These are phyloP conservation scores for Malacoctenus gilli DNA, from an alignment of 2,797 vertebrate genomes.

Conservation along the genomic window DNA sequence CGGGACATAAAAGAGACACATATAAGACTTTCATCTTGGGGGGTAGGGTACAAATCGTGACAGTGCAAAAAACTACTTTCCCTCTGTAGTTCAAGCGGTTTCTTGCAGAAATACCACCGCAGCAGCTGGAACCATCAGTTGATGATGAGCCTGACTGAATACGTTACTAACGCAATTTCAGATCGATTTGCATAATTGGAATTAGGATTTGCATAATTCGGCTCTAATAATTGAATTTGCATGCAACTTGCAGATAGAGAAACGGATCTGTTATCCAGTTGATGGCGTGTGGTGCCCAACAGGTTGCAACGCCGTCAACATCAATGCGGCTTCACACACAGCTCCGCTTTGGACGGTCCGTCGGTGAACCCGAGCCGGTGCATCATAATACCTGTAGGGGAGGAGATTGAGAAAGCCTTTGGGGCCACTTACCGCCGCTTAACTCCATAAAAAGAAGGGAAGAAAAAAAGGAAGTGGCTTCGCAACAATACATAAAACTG, in stretches of 20 bases:
- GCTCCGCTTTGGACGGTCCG: slow-evolving; percentile 18
- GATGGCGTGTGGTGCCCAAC: slow-evolving; percentile 3
- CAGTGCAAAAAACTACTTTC: neutral
- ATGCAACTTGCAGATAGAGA: too few relatives aligned
- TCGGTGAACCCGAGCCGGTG: slow-evolving; percentile 38
- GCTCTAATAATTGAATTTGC: slow-evolving; percentile 23
- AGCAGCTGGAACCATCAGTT: slow-evolving; percentile 12
- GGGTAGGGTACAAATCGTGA: neutral
- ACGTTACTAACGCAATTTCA: slow-evolving; percentile 19
- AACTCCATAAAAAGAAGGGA: slow-evolving; percentile 60
- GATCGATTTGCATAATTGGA: slow-evolving; percentile 14
- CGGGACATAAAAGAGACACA: too few relatives aligned
- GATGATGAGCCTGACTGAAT: slow-evolving; percentile 18
- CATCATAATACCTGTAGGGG: slow-evolving; percentile 65
- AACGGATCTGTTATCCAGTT: too few relatives aligned
- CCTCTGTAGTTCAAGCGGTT: neutral
- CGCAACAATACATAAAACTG: slow-evolving; percentile 75
- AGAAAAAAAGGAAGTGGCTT: slow-evolving; percentile 53
- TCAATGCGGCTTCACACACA: slow-evolving; percentile 23
- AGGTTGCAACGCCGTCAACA: slow-evolving; percentile 1
- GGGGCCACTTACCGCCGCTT: slow-evolving; percentile 60
- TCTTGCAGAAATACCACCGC: slow-evolving; percentile 5
- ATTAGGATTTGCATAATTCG: neutral
- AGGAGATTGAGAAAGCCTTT: slow-evolving; percentile 51
- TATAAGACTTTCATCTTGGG: too few relatives aligned